Percentiles rank a stretch among this genome's conserved stretches.
Evolutionary conservation across 2,113 vertebrate genomes (phyloP).

Genomic region (Antechinus stuartii): DNA sequence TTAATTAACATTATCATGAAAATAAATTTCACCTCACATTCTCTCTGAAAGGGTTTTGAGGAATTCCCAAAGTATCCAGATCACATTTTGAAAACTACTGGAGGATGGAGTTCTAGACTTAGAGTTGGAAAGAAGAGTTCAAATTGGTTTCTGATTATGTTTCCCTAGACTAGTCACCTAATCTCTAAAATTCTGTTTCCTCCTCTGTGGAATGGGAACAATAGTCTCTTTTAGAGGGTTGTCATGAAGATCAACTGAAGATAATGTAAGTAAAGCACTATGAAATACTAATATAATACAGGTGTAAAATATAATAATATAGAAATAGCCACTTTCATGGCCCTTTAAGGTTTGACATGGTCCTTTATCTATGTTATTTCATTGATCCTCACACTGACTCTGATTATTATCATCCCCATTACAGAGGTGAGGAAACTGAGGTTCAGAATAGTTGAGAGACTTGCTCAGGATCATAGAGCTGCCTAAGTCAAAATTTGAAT

Average conservation of each 20-base stretch:
- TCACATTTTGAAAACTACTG: neutral
- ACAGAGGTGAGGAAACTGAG: neutral
- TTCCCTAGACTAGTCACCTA: neutral
- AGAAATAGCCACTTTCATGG: neutral
- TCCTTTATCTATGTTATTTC: neutral
- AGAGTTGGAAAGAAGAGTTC: neutral
- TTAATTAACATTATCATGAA: neutral
- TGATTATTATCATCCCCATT: neutral
- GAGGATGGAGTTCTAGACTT: neutral
- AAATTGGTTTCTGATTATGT: neutral
- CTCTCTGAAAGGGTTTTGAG: neutral
- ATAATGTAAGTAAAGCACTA: neutral
- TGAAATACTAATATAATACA: neutral
- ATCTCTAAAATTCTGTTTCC: neutral
- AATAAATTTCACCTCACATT: neutral
- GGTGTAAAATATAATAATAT: no score
- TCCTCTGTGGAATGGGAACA: neutral
- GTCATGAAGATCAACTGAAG: neutral
- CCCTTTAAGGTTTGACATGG: neutral
- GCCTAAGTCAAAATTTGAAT: neutral
- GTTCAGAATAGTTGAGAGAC: neutral
- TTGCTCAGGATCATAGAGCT: neutral
- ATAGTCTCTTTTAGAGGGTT: neutral
- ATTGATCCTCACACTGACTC: neutral
- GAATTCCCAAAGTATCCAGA: neutral